Evolutionary conservation across 30 jellyfish, hydroid and myxozoan species (phyloP), one percentile per base, ranked within the genome.

Genomic region (Nemopilema nomurai): DNA sequence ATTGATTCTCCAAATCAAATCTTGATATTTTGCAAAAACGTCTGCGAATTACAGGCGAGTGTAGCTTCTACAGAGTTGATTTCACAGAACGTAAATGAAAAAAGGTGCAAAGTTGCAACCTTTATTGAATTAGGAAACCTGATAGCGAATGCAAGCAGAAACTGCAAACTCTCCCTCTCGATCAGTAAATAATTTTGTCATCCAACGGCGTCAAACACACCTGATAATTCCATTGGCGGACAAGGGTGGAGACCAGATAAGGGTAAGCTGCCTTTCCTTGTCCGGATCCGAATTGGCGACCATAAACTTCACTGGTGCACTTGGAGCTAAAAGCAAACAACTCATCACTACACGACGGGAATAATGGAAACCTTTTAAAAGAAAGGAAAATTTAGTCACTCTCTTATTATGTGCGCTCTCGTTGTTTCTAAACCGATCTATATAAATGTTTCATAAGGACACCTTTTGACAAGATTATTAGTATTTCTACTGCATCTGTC

Each of bases 141-240:
- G n/a, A n/a, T n/a, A n/a, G n/a, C n/a, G n/a, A 20, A 20, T 16
- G 67, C 18, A 52, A 13, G 67, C 67, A 13, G 67, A 52, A 52
- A 52, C 20, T 52, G 67, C 67, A 52, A 52, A 13, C 18, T 13
- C 18, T 52, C 18, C 16, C 20, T 13, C 16, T 52, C 67, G 20
- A 16, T 52, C 16, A 52, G 20, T 13, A 20, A 52, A 13, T 13
- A 52, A 52, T 13, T n/a, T n/a, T n/a, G n/a, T n/a, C n/a, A n/a
- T 51, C 20, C 67, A 51, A 63, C 6, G 72, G 72, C n/a, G 20
- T 17, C 16, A 18, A 50, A 1, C 1, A n/a, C 51, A 71, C 91
- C 85, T 86, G 52, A 91, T 91, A 3, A 85, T 77, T 26, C 97
- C 97, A 80, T 91, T 91, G n/a, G 74, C 30, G 20, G 86, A 52